A percentile compares a stretch with the other conserved stretches of the same genome.
phyloP scores from a whole-genome alignment of 2,888 invertebrate genomes.

The Gymnoscelis rufifasciata region DNA sequence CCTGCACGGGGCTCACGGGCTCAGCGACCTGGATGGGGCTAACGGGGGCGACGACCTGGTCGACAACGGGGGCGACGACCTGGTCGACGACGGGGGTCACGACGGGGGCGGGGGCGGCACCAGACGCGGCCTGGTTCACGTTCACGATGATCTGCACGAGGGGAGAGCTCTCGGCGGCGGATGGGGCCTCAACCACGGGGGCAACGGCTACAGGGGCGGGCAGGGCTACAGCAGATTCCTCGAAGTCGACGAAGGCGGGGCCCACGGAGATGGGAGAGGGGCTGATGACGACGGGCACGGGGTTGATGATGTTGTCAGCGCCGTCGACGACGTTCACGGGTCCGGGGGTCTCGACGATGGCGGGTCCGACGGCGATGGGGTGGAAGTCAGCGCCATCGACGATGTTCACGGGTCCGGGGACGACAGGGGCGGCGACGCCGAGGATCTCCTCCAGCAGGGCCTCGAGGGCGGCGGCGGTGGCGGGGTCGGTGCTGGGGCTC shows the following conservation, averaged over 20 bases:
- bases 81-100: constrained; percentile 8
- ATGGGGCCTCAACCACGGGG: constrained; percentile 19
- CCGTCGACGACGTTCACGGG: constrained; percentile 7
- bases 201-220: constrained; percentile 20
- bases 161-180: constrained; percentile 26
- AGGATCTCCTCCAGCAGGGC: constrained; percentile 26
- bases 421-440: constrained; percentile 25
- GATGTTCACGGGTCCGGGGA: constrained; percentile 16
- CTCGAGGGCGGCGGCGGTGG: constrained; percentile 28
- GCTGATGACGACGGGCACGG: constrained; percentile 9
- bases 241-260: constrained; percentile 21
- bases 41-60: constrained; percentile 6
- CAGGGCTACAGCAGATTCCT: constrained; percentile 21
- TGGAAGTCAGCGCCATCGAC: constrained; percentile 7
- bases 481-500: constrained; percentile 28
- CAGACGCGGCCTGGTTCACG: constrained; percentile 27
- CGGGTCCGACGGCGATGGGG: constrained; percentile 23
- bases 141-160: constrained; percentile 40
- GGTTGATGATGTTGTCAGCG: background rate
- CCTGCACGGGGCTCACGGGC: constrained; percentile 25
- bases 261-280: constrained; percentile 15
- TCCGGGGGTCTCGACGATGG: constrained; percentile 25
- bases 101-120: constrained; percentile 9
- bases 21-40: constrained; percentile 6
- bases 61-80: constrained; percentile 5